Conservation (phyloP, 2,888 invertebrate genomes). For the Scaptomyza cyrtandrae region DNA sequence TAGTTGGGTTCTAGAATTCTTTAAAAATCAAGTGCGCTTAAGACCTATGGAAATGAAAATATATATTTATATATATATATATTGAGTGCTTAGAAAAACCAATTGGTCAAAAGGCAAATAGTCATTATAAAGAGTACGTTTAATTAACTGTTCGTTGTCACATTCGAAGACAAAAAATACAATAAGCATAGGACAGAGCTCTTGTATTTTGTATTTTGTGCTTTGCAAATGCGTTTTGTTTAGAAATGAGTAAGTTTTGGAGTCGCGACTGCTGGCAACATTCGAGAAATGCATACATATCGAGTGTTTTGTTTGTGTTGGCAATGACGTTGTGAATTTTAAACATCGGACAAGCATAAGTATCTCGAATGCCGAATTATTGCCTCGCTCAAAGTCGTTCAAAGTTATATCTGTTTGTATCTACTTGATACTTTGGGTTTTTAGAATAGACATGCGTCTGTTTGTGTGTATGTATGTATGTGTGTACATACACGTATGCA, state of each 20-base stretch:
- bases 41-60: too few species aligned
- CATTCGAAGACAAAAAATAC: slow-evolving; percentile 6
- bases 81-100: background rate
- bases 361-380: slow-evolving; percentile 26
- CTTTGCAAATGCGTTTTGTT: slow-evolving; percentile 51
- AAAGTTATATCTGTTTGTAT: slow-evolving; percentile 3
- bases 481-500: background rate
- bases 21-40: too few species aligned
- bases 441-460: slow-evolving; percentile 18
- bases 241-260: slow-evolving; percentile 57
- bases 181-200: background rate
- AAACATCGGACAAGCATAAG: slow-evolving; percentile 32
- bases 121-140: background rate
- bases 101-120: background rate
- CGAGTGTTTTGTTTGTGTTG: slow-evolving; percentile 26
- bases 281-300: slow-evolving; percentile 59
- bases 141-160: slow-evolving; percentile 17
- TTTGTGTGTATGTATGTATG: background rate
- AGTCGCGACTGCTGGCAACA: slow-evolving; percentile 17
- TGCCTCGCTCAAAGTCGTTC: slow-evolving; percentile 1
- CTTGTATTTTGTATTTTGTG: slow-evolving; percentile 20
- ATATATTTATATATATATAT: too few species aligned
- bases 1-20: too few species aligned
- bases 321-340: slow-evolving; percentile 65
- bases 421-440: slow-evolving; percentile 4